Conservation (phyloP, 2,888 invertebrate genomes). For the Drosophila rubida region DNA sequence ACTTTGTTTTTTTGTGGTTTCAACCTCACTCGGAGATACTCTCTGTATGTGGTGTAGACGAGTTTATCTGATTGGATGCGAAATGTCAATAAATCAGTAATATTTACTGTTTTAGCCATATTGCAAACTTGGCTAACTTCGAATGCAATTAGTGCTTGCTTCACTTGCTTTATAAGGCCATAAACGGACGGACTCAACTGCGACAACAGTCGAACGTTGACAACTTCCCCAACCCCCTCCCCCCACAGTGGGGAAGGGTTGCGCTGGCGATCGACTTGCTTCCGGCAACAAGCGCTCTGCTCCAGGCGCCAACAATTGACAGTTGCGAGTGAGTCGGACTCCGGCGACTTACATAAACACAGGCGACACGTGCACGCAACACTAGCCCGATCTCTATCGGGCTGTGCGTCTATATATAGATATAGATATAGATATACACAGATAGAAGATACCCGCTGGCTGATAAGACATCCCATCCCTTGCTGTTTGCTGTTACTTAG, state of each 20-base stretch:
- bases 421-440: neutral
- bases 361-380: constrained; percentile 57
- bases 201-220: neutral
- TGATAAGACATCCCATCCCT: constrained; percentile 6
- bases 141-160: constrained; percentile 42
- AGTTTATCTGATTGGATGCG: neutral
- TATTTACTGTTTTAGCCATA: constrained; percentile 32
- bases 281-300: constrained; percentile 55
- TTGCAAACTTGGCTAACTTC: constrained; percentile 37
- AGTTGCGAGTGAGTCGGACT: constrained; percentile 13
- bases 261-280: constrained; percentile 9
- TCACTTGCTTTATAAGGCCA: constrained; percentile 35
- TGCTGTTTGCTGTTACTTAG: too few species aligned
- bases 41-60: neutral
- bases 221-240: too few species aligned
- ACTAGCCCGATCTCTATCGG: neutral
- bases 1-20: neutral
- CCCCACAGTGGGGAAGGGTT: neutral
- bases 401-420: neutral
- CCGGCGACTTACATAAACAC: constrained; percentile 59
- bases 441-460: neutral
- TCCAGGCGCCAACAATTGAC: constrained; percentile 11
- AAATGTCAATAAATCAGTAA: constrained; percentile 11
- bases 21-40: constrained; percentile 7
- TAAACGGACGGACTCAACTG: constrained; percentile 6